Conservation (phyloP, 1,140 invertebrate species). For the Calliphora vicina region DNA sequence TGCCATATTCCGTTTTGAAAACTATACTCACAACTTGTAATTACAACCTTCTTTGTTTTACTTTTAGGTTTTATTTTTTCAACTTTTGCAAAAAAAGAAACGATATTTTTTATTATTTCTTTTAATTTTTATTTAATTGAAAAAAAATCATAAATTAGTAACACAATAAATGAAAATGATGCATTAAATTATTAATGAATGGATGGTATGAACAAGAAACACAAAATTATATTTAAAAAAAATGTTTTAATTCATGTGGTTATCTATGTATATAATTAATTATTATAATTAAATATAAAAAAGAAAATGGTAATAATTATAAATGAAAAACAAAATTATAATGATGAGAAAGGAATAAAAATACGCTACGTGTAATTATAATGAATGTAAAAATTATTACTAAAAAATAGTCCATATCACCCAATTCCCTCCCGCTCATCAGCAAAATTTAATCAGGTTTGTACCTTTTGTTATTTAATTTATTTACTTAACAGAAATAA, state of each 20-base stretch:
- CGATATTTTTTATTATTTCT: no score
- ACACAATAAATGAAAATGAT: background rate
- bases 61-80: background rate
- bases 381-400: conserved; percentile 4
- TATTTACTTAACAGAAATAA: no score
- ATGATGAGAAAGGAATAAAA: conserved; percentile 34
- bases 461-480: background rate
- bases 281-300: conserved; percentile 60
- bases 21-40: background rate
- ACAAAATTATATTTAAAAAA: background rate
- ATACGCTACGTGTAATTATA: conserved; percentile 62
- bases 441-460: no score
- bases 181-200: conserved; percentile 1
- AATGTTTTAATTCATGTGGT: conserved; percentile 57
- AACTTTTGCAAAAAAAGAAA: no score
- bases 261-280: conserved; percentile 64
- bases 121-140: background rate
- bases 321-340: conserved; percentile 45
- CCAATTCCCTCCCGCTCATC: no score
- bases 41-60: background rate
- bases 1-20: background rate
- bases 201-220: conserved; percentile 13
- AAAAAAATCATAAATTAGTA: background rate
- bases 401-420: no score
- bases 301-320: conserved; percentile 36